Base-by-base conservation (phyloP, 2,113 vertebrate species). In the Caranx melampygus region DNA sequence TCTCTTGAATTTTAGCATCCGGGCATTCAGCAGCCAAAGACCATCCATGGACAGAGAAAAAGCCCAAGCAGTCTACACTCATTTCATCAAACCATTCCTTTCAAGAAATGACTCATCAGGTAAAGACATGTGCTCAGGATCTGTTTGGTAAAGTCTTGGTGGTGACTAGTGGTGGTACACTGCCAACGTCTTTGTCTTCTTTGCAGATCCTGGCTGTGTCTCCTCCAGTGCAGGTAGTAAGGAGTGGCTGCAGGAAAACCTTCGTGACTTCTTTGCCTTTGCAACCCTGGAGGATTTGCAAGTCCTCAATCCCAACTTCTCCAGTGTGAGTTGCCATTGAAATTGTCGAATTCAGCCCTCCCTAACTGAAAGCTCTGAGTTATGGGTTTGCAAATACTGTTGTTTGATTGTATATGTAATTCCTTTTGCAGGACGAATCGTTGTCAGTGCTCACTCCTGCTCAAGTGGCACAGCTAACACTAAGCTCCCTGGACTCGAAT, bases 1-100 rank as follows among this genome's bases (percentile, higher is more conserved):
- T 78, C 14, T 81, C 45, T 70, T 34, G 15, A 62, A 21, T 82
- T 47, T 59, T 68, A 92, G 89, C 55, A 69, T 92, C 70, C 18
- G 35, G 14, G 77, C 72, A 72, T 73, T 93, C 31, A 69, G 76
- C 40, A 55, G 11, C 35, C 88, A 85, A 66, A 76, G 2, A 4
- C 11, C 45, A 26, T 59, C 35, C 63, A 91, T 92, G 90, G 31
- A 76, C 42, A 58, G 18, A 37, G 10, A 76, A 18, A 35, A 14
- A 44, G 68, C 81, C 47, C 54, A 8, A 54, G 10, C 40, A n/a
- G 72, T 92, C 60, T 89, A 79, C 65, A 81, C 66, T 66, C 15
- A 78, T 11, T 92, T 91, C 62, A 78, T 92, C 77, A 20, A 72
- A 34, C 78, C 80, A 16, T 93, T 92, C 89, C 83, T 92, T 1